Base-by-base conservation (phyloP, 2,113 vertebrate genomes). In the Heteronetta atricapilla region DNA sequence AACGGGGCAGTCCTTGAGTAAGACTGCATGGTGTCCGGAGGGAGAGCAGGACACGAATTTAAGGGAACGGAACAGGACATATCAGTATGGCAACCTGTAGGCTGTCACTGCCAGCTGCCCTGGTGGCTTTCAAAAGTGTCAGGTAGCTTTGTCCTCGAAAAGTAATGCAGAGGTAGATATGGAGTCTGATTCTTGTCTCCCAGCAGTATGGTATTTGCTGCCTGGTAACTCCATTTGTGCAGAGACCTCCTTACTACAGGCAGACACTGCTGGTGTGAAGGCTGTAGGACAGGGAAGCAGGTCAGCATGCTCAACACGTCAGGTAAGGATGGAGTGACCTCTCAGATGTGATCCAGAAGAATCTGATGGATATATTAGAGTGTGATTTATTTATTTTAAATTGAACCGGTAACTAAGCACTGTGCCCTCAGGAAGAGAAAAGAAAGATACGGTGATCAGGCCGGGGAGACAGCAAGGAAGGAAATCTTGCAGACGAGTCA, bases 401-500 rank as follows among this genome's bases (percentile, higher is more conserved):
- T 48, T 28, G 70, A 75, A 36, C 28, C 18, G 34, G 72, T 40
- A 58, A 48, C 70, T 53, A 58, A 89, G 18, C 31, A 59, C 48
- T 38, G 22, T 56, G 36, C 21, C 58, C 0, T 0, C 23, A 72
- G 60, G 36, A 91, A 82, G 38, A 58, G 72, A 70, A 62, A 62
- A 62, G 31, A 66, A 77, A 73, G 60, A 55, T 18, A 63, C 0
- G 0, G 36, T 10, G 40, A 89, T 53, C 1, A 0, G 73, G 70
- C 81, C 0, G 1, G 69, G 29, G 59, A 75, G 60, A 83, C 21
- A 82, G 69, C 8, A 75, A 81, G 56, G 53, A 66, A 86, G 33
- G 73, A 60, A 91, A 75, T 46, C 78, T 83, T 86, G 60, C 60
- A 91, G 86, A 31, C 46, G 59, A 87, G 46, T 76, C 67, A 82